Evolutionary conservation across 1,140 invertebrate genomes (phyloP).

Genomic region (Mycetomoellerius zeteki): DNA sequence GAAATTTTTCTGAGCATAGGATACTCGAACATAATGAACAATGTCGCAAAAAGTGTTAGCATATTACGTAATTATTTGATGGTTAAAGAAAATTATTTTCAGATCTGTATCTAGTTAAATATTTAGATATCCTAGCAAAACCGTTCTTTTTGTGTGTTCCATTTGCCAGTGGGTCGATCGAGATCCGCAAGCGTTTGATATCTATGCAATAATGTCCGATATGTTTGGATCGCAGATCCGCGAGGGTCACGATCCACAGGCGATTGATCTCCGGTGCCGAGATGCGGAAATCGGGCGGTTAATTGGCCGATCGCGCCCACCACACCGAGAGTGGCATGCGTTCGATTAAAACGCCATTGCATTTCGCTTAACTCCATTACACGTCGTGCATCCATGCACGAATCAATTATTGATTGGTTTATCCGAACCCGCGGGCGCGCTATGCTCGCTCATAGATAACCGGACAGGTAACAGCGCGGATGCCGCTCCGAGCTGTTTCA

Average conservation of each 20-base stretch:
- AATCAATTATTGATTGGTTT: conserved; percentile 58
- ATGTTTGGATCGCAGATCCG: neutral
- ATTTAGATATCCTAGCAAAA: no score
- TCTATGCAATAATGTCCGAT: no score
- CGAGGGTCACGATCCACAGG: neutral
- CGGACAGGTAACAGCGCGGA: neutral
- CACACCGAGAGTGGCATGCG: conserved; percentile 1
- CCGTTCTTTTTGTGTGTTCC: no score
- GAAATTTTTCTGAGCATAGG: no score
- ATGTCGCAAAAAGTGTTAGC: no score
- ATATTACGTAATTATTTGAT: no score
- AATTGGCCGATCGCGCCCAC: conserved; percentile 19
- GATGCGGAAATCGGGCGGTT: conserved; percentile 15
- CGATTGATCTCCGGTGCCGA: neutral
- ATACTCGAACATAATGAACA: no score
- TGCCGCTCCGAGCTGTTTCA: neutral
- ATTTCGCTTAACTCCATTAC: conserved; percentile 40
- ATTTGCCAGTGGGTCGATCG: no score
- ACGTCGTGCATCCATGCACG: conserved; percentile 27
- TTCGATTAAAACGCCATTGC: conserved; percentile 57
- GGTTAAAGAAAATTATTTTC: no score
- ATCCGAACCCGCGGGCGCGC: conserved; percentile 10
- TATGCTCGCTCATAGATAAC: neutral
- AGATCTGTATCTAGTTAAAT: no score
- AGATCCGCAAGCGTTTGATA: no score